Base-by-base conservation (phyloP, 2,888 invertebrate species). In the Heteropelma amictum region DNA sequence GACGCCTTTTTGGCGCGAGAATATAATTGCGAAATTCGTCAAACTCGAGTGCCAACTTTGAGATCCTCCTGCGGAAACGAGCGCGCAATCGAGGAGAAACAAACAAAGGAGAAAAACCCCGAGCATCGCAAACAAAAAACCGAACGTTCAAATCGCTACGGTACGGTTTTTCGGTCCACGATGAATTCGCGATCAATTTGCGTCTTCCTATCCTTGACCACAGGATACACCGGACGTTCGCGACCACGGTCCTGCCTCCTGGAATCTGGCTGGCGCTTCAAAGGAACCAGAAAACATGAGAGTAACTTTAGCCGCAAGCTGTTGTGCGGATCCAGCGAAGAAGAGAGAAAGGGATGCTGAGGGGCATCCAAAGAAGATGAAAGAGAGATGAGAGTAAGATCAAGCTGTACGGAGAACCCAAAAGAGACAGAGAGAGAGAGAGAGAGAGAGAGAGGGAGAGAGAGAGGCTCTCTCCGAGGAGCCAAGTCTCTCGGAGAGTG, bases 1-100 rank as follows among this genome's bases (percentile, higher is more conserved):
- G 84, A 83, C 86, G 85, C 83, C 86, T 82, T 83, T 21, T 58
- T 28, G 85, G 83, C 84, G n/a, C n/a, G n/a, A n/a, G n/a, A n/a
- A n/a, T n/a, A n/a, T n/a, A n/a, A n/a, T n/a, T n/a, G 80, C 78
- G 74, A 80, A 61, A 45, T 56, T 30, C 40, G 63, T 63, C 38
- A 30, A 45, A 70, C 60, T 67, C 77, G 80, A 79, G 83, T 83
- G 81, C 84, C 84, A 76, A 75, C 80, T 80, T 81, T 12, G 7
- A 40, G 81, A 80, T 80, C 81, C 82, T 71, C 56, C 77, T 53
- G 12, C 72, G 42, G 33, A 70, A 64, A 21, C 19, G 61, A 78
- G 79, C 79, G 77, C 81, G 81, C 82, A n/a, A n/a, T n/a, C n/a
- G n/a, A n/a, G n/a, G n/a, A n/a, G n/a, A n/a, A n/a, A n/a, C n/a